These are phyloP conservation scores for Bhutanitis thaidina DNA, from an alignment of 2,888 invertebrate species.

Conservation along the genomic window DNA sequence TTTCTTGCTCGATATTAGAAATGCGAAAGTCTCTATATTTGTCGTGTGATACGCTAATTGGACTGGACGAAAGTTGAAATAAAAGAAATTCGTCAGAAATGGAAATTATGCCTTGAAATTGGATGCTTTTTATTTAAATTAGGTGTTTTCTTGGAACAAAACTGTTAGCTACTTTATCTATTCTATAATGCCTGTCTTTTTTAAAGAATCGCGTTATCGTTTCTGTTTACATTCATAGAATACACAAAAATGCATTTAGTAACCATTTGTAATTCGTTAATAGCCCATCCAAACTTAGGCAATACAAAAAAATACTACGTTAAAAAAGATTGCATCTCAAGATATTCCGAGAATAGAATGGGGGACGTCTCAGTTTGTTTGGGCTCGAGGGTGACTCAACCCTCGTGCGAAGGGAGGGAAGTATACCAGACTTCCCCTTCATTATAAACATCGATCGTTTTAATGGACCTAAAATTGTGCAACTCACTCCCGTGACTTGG, in stretches of 20 bases:
- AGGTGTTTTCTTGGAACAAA: too few species aligned
- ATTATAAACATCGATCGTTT: slow-evolving; percentile 51
- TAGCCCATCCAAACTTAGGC: not conserved
- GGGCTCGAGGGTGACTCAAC: slow-evolving; percentile 29
- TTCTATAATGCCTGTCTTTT: too few species aligned
- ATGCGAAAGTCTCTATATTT: too few species aligned
- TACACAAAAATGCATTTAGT: not conserved
- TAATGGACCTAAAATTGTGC: slow-evolving; percentile 51
- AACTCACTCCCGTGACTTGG: slow-evolving; percentile 6
- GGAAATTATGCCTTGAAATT: too few species aligned
- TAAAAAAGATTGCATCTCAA: slow-evolving; percentile 4
- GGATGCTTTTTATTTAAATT: too few species aligned
- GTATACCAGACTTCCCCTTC: slow-evolving; percentile 50
- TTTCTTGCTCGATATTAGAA: too few species aligned
- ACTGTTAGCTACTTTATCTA: too few species aligned
- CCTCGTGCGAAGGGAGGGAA: slow-evolving; percentile 23
- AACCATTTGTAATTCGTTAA: not conserved
- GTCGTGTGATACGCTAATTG: too few species aligned
- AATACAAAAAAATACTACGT: slow-evolving; percentile 5
- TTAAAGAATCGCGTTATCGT: too few species aligned
- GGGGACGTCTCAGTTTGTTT: slow-evolving; percentile 42
- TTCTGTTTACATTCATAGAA: too few species aligned
- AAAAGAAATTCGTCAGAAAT: too few species aligned
- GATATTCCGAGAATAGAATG: slow-evolving; percentile 12
- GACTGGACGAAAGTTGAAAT: too few species aligned